Conservation (phyloP, 2,113 vertebrate species). For the Varanus komodoensis region DNA sequence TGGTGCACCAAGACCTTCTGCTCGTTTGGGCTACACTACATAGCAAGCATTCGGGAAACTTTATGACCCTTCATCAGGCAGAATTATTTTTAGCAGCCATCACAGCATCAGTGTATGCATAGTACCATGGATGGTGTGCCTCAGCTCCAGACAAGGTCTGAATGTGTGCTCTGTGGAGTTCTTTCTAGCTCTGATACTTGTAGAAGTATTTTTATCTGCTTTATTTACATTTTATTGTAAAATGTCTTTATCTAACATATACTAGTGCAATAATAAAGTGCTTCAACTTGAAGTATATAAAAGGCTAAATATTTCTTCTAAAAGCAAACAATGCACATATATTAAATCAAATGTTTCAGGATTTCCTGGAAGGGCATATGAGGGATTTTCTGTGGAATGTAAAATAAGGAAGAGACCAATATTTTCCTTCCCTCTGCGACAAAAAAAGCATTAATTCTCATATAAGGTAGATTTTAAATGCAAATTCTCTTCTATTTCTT, state of each 20-base stretch:
- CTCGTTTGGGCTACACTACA: background rate
- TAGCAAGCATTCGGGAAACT: background rate
- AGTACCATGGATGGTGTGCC: background rate
- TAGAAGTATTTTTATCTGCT: background rate
- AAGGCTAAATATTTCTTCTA: background rate
- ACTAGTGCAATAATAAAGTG: background rate
- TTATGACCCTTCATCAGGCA: background rate
- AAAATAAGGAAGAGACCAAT: background rate
- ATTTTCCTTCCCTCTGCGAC: background rate
- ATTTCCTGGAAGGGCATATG: background rate
- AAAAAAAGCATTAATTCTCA: slow-evolving; percentile 18
- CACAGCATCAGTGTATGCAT: too few species aligned
- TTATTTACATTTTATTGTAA: background rate
- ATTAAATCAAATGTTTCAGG: background rate
- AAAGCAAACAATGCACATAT: background rate
- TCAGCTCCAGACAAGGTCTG: background rate
- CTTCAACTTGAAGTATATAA: background rate
- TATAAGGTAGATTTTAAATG: slow-evolving; percentile 14
- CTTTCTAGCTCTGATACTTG: background rate
- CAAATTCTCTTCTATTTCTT: slow-evolving; percentile 1
- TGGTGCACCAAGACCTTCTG: background rate
- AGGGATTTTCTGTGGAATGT: background rate
- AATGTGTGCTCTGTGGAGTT: background rate
- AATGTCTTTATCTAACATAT: background rate
- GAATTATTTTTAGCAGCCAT: background rate